These are phyloP conservation scores for Thymelicus acteon DNA, from an alignment of 2,888 invertebrate genomes.

Conservation along the genomic window DNA sequence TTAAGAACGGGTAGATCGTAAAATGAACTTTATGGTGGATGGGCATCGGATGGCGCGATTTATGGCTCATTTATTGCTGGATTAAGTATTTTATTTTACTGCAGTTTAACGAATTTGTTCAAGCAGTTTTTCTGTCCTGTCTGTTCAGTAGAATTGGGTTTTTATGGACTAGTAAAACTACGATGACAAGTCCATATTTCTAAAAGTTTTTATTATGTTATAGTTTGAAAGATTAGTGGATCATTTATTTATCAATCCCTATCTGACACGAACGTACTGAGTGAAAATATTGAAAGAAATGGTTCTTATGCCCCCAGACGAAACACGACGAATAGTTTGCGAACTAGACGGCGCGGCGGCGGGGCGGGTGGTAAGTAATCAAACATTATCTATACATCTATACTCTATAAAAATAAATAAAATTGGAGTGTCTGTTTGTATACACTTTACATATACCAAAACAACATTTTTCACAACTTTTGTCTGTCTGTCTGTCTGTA, in stretches of 20 bases:
- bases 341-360: too few species aligned
- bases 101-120: slow-evolving; percentile 38
- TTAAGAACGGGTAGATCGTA: slow-evolving; percentile 41
- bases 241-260: background rate
- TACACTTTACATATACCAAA: too few species aligned
- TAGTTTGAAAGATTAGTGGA: background rate
- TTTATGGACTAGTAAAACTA: slow-evolving; percentile 20
- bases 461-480: too few species aligned
- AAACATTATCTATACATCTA: too few species aligned
- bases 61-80: slow-evolving; percentile 43
- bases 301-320: too few species aligned
- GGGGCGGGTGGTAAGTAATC: too few species aligned
- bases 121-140: slow-evolving; percentile 15
- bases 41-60: slow-evolving; percentile 42
- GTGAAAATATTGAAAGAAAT: too few species aligned
- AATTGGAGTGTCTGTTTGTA: too few species aligned
- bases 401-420: too few species aligned
- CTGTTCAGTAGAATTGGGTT: slow-evolving; percentile 21
- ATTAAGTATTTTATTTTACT: slow-evolving; percentile 40
- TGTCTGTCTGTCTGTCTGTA: too few species aligned
- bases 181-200: slow-evolving; percentile 16
- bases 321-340: too few species aligned
- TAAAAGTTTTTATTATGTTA: background rate
- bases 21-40: slow-evolving; percentile 40
- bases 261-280: too few species aligned